phyloP scores from a whole-genome alignment of 2,888 invertebrate species.

The Caenorhabditis sp. region DNA sequence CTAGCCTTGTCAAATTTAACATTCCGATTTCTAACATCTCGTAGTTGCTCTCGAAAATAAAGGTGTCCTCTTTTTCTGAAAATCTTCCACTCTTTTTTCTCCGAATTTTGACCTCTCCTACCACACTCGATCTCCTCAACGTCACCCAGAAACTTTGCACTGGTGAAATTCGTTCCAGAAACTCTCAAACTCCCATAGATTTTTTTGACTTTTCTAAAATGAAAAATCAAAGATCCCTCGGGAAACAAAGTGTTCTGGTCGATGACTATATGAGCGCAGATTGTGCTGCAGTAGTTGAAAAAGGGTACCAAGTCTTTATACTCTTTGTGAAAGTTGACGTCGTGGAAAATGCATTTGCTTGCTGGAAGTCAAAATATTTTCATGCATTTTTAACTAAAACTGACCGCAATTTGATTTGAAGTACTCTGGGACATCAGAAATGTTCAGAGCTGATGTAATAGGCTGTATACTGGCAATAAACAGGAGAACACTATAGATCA shows the following conservation, averaged over 20 bases:
- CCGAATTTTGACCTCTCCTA: neutral
- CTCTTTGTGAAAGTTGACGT: neutral
- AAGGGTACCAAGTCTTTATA: neutral
- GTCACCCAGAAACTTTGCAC: neutral
- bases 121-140: neutral
- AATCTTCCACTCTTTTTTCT: no score
- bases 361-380: neutral
- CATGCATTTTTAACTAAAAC: neutral
- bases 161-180: neutral
- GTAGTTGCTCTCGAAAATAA: neutral
- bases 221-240: neutral
- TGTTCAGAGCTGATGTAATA: neutral
- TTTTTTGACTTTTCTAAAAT: neutral
- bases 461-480: neutral
- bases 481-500: neutral
- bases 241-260: neutral
- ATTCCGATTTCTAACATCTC: neutral
- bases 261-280: neutral
- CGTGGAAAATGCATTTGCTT: neutral
- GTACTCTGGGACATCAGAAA: neutral
- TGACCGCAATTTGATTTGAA: neutral
- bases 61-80: neutral
- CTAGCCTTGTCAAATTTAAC: neutral
- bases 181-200: neutral
- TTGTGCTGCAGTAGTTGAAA: neutral